phyloP scores from a whole-genome alignment of 2,113 vertebrate species.

The Empidonax alnorum region DNA sequence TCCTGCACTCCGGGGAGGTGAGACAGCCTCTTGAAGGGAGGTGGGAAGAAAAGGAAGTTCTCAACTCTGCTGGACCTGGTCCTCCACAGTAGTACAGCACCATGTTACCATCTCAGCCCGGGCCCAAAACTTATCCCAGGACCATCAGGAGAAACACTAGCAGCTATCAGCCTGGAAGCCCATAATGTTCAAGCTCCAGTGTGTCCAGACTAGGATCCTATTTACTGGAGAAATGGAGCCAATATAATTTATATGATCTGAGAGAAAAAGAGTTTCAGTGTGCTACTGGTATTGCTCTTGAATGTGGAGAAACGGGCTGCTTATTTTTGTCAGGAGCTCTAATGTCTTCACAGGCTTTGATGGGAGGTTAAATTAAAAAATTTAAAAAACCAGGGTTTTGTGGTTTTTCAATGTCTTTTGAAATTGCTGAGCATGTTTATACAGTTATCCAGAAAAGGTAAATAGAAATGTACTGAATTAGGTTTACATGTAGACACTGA shows the following conservation, averaged over 20 bases:
- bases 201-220: not conserved
- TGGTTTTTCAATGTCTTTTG: not conserved
- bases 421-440: slow-evolving; percentile 23
- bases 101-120: not conserved
- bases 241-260: not conserved
- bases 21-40: not conserved
- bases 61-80: not conserved
- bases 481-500: not conserved
- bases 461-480: slow-evolving; percentile 12
- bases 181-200: rapidly evolving
- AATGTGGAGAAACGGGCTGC: not conserved
- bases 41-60: not conserved
- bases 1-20: rapidly evolving
- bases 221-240: not conserved
- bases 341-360: not conserved
- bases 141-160: not conserved
- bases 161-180: not conserved
- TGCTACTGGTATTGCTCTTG: not conserved
- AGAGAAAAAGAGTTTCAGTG: not conserved
- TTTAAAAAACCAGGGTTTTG: not conserved
- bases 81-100: not conserved
- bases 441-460: not conserved
- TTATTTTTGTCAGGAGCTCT: not conserved
- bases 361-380: not conserved
- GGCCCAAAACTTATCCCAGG: not conserved